Evolutionary conservation across 2,797 vertebrate genomes (phyloP), one percentile per base, ranked within the genome.

Genomic region (Picus viridis): DNA sequence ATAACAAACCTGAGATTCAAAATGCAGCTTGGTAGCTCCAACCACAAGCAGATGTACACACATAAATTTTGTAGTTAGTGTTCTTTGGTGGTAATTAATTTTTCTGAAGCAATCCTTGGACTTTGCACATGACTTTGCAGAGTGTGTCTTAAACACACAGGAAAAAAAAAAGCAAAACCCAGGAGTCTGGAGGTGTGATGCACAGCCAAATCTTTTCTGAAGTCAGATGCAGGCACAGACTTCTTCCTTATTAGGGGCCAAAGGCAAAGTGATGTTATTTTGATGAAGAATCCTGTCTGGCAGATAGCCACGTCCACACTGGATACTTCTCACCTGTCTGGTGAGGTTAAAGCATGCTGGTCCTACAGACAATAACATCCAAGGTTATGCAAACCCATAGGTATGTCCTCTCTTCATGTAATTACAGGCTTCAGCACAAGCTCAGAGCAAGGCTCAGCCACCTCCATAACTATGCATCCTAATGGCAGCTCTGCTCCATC

Each of bases 1-100:
- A 80, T 51, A 90, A 63, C 78, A 87, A 70, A 83, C 62, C 59
- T 69, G n/a, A 78, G 83, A 73, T 72, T 74, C 75, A 83, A 88
- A 89, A 67, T 12, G 24, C 23, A 41, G 51, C 53, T n/a, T 62
- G 58, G 69, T 68, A 53, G n/a, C 27, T 75, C 63, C 76, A 91
- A 34, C 45, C 75, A 43, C 30, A 67, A 68, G n/a, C 54, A 91
- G 67, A 67, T 47, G 62, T 24, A 53, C 14, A 23, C 20, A 59
- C 29, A n/a, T 4, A 29, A 12, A 7, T 10, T 18, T 39, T 34
- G 67, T 41, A 51, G 10, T 61, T 64, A 20, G 5, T 43, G 30
- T 54, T 69, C 30, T 84, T 68, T 36, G 53, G 18, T 30, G 30
- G 53, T 22, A 80, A 45, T 80, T 62, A 34, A 63, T 90, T 78